Evolutionary conservation across 2,888 invertebrate species (phyloP).

Genomic region (Caenorhabditis japonica): DNA sequence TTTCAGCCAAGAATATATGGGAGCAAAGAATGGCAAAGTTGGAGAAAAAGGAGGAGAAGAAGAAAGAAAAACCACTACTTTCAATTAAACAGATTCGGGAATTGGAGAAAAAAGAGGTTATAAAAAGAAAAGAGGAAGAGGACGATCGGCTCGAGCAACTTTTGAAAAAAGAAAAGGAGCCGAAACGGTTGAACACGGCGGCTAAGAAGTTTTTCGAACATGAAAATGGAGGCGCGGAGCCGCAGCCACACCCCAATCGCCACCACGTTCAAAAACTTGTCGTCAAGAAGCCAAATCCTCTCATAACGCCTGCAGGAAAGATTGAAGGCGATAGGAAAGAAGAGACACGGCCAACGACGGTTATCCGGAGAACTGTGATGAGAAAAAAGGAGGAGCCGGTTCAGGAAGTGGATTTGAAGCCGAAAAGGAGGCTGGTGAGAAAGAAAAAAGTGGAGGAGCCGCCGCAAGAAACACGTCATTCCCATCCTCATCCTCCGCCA

Average conservation of each 20-base stretch:
- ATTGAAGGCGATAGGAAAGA: conserved; percentile 31
- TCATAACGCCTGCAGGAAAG: conserved; percentile 11
- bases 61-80: conserved; percentile 33
- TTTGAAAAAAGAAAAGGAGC: conserved; percentile 44
- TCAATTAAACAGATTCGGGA: conserved; percentile 52
- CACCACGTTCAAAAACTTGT: conserved; percentile 25
- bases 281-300: conserved; percentile 35
- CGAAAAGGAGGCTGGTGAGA: conserved; percentile 31
- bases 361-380: conserved; percentile 47
- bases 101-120: conserved; percentile 37
- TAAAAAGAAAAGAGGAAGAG: conserved; percentile 28
- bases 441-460: conserved; percentile 31
- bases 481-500: conserved; percentile 20
- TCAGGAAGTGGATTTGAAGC: conserved; percentile 10
- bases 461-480: conserved; percentile 12
- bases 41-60: conserved; percentile 46
- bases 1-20: conserved; percentile 52
- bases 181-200: conserved; percentile 23
- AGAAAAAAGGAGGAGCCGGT: conserved; percentile 24
- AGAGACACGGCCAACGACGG: conserved; percentile 41
- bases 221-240: conserved; percentile 8
- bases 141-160: conserved; percentile 29
- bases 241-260: conserved; percentile 1
- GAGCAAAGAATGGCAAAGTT: conserved; percentile 53
- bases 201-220: conserved; percentile 36